These are phyloP conservation scores for Hestina assimilis DNA, from an alignment of 1,140 invertebrate genomes.

Conservation along the genomic window DNA sequence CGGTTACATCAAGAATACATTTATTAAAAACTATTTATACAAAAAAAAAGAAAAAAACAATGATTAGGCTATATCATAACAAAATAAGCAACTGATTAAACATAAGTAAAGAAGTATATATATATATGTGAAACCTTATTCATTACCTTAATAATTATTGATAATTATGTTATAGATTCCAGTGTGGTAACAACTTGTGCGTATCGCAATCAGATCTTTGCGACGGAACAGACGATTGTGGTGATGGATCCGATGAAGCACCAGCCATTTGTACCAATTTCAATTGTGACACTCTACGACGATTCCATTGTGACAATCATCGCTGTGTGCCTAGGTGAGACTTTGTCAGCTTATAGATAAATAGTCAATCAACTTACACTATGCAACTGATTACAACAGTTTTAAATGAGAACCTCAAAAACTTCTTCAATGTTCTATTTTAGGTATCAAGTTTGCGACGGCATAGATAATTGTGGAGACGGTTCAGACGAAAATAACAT, in stretches of 20 bases:
- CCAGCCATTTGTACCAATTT: conserved; percentile 88
- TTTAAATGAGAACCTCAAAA: neutral
- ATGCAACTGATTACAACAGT: neutral
- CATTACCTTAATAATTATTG: no score
- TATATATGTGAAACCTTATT: no score
- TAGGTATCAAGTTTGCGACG: conserved; percentile 85
- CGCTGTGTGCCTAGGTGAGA: conserved; percentile 90
- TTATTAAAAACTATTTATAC: no score
- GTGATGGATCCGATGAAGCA: conserved; percentile 93
- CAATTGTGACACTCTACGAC: conserved; percentile 87
- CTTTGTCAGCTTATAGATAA: no score
- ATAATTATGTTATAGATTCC: conserved; percentile 82
- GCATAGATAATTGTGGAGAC: conserved; percentile 94
- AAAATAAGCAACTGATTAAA: no score
- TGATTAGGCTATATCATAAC: no score
- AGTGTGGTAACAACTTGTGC: conserved; percentile 96
- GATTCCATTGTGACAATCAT: conserved; percentile 94
- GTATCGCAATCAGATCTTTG: conserved; percentile 91
- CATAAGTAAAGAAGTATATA: no score
- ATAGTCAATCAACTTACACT: no score
- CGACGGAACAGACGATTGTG: conserved; percentile 92
- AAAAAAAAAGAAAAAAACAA: no score
- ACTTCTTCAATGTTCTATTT: neutral
- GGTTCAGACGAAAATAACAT: conserved; percentile 96
- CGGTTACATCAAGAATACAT: no score